These are phyloP conservation scores for Helicorthomorpha holstii DNA, from an alignment of 1,140 invertebrate species.

Conservation along the genomic window DNA sequence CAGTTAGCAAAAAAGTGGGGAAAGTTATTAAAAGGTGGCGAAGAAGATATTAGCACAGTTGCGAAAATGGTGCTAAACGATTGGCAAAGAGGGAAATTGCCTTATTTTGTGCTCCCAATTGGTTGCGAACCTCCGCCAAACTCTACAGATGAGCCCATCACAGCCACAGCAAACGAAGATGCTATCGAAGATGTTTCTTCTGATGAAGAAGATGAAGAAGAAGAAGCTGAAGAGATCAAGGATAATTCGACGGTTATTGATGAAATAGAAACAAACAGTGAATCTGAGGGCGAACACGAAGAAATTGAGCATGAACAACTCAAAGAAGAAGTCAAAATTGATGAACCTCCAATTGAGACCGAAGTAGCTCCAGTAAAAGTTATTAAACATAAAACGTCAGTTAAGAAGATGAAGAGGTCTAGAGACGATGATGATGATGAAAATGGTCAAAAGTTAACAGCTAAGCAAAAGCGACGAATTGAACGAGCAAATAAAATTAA, in stretches of 20 bases:
- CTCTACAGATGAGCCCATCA: not conserved
- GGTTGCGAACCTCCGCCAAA: slow-evolving; percentile 5
- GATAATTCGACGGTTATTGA: not conserved
- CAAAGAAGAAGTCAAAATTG: not conserved
- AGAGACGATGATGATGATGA: not conserved
- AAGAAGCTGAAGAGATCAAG: not conserved
- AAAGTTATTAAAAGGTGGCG: slow-evolving; percentile 77
- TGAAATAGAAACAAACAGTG: not conserved
- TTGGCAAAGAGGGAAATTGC: slow-evolving; percentile 93
- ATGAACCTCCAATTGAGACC: not conserved
- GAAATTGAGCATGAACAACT: not conserved
- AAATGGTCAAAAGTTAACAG: not conserved
- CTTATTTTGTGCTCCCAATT: slow-evolving; percentile 77
- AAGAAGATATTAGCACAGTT: slow-evolving; percentile 73
- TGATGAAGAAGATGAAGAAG: not conserved
- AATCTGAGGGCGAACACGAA: not conserved
- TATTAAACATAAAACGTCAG: too few relatives aligned
- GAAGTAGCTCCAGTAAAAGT: too few relatives aligned
- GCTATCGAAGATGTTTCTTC: not conserved
- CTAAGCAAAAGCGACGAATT: not conserved
- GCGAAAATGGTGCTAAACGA: slow-evolving; percentile 96
- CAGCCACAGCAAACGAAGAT: not conserved
- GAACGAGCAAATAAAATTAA: not conserved
- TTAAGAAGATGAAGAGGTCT: not conserved
- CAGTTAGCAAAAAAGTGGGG: slow-evolving; percentile 70